Conservation (phyloP, 2,113 vertebrate genomes). For the Hypanus sabinus region DNA sequence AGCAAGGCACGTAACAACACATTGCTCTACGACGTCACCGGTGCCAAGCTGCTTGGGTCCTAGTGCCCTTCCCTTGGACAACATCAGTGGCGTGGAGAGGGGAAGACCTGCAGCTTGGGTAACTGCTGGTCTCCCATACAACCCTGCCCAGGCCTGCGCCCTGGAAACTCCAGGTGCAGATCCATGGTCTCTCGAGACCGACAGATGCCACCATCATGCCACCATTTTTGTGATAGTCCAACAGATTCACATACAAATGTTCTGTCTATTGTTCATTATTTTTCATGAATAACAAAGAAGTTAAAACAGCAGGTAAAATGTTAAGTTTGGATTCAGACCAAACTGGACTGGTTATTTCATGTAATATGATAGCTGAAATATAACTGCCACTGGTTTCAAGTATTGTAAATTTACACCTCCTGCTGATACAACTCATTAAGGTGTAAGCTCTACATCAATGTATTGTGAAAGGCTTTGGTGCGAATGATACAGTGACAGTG, state of each 20-base stretch:
- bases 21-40: no score
- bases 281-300: background rate
- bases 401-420: background rate
- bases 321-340: background rate
- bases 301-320: background rate
- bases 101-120: no score
- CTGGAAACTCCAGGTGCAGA: no score
- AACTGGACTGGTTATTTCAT: background rate
- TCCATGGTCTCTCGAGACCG: no score
- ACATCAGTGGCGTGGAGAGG: no score
- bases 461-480: background rate
- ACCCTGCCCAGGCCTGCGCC: no score
- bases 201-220: no score
- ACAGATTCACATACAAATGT: background rate
- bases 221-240: background rate
- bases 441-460: background rate
- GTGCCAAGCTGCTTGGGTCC: no score
- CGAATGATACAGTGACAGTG: conserved; percentile 8
- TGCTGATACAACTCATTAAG: background rate
- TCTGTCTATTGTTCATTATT: background rate
- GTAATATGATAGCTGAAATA: background rate
- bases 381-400: background rate
- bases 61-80: no score
- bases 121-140: no score
- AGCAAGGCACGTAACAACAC: no score